Evolutionary conservation across 2,113 vertebrate species (phyloP), one percentile per base, ranked within the genome.

Genomic region (Catharus minimus): DNA sequence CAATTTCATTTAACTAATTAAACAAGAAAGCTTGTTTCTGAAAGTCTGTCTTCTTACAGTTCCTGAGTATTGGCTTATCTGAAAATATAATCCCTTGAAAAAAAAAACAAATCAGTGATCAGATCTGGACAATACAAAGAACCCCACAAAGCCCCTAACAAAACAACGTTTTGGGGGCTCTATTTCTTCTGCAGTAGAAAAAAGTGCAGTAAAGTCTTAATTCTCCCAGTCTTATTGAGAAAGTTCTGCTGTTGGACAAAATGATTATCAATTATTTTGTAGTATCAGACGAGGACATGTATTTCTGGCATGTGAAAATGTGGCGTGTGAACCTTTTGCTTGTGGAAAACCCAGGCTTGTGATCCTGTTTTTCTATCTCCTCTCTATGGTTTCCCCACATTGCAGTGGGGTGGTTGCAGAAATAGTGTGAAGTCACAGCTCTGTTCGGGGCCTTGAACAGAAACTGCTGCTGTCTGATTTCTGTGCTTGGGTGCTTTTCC

Each of bases 91-190:
- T 50, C 13, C 4, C 9, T 79, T 76, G 46, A 61, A 74, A 68
- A 88, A 47, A 33, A 47, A 6, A 3, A 36, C 33, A 41, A 26
- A 22, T 8, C 4, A 39, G 4, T 28, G 13, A 60, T 36, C 46
- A 49, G 10, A 60, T 52, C 41, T 57, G 30, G 30, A 41, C 15
- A 71, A 11, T 38, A 28, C 5, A 24, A 71, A 83, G 41, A 6
- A 0, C 0, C 3, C 5, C 23, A 33, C 10, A 62, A 76, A 20
- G 0, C 1, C 6, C 6, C 2, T 19, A 61, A 15, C 4, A 92
- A 81, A 41, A 1, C 7, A 58, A 6, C 1, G 2, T 49, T 50
- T 17, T 10, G 24, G 5, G 11, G 6, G 2, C n/a, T 74, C 26
- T 67, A 2, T 71, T 83, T 92, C 44, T 71, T 90, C 56, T 60